phyloP scores from a whole-genome alignment of 2,888 invertebrate genomes.

The Lasioglossum marginatum region DNA sequence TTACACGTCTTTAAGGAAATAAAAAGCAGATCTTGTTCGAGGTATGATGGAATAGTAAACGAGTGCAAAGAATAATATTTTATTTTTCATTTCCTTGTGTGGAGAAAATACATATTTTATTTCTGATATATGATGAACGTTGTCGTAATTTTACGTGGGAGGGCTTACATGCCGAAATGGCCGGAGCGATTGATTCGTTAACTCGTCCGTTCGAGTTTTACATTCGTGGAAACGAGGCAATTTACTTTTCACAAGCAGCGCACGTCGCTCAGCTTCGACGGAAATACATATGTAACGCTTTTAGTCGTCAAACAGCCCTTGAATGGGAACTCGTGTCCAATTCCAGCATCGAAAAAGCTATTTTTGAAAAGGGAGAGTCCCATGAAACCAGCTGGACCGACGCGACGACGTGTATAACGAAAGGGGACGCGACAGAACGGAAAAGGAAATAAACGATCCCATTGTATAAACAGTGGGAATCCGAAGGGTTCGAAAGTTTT shows the following conservation, averaged over 20 bases:
- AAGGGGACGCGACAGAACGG: not conserved
- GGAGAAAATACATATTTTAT: not conserved
- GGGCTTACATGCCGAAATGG: not conserved
- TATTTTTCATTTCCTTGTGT: not conserved
- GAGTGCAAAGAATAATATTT: not conserved
- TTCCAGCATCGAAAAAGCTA: conserved; percentile 9
- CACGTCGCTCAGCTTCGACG: not conserved
- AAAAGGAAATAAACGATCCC: not conserved
- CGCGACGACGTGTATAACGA: not conserved
- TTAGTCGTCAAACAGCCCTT: conserved; percentile 3
- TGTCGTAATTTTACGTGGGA: not conserved
- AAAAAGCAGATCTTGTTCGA: not conserved
- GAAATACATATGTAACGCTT: conserved; percentile 1
- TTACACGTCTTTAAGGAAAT: too few species aligned
- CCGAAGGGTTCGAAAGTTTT: not conserved
- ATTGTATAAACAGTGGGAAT: not conserved
- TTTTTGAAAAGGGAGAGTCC: not conserved
- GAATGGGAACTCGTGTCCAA: conserved; percentile 13
- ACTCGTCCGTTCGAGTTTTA: not conserved
- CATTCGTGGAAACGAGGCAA: not conserved
- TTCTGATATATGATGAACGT: not conserved
- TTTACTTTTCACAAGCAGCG: not conserved
- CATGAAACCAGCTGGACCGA: not conserved
- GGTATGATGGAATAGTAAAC: not conserved
- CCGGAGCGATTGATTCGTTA: not conserved